Base-by-base conservation (phyloP, 2,797 vertebrate species). In the Leptoclinus maculatus region DNA sequence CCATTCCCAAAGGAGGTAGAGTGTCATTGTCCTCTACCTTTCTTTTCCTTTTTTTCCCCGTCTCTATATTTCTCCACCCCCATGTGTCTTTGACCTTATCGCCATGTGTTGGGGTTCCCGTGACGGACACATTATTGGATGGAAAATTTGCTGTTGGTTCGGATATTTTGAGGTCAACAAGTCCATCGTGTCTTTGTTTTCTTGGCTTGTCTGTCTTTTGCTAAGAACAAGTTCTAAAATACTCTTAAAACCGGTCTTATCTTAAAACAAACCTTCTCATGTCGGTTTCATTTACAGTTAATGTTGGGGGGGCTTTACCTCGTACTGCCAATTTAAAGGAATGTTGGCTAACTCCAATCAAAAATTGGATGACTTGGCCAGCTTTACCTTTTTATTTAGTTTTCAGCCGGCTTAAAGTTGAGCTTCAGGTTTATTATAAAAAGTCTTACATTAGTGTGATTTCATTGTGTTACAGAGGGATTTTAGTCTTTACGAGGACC, bases 11-110 rank as follows among this genome's bases (percentile, higher is more conserved):
- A 84, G 78, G 88, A 88, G 84, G 76, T 25, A 67, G 85, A 85
- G 76, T 91, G 84, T 88, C 85, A 85, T 87, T 89, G 88, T 90
- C 82, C 83, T 85, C 87, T 81, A 66, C 63, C 58, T 76, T 72
- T 73, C 67, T 71, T 66, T 73, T 10, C 19, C 62, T 72, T 53
- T 71, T 76, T 70, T 41, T n/a, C n/a, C 32, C 6, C n/a, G 17
- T 82, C 54, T 78, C 51, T 57, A 51, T 77, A 41, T 73, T 81
- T 73, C 82, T 79, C 62, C 65, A 45, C 66, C 79, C 57, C 45
- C 66, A 41, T 49, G 66, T 81, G 79, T 89, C 81, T 78, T 87
- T 78, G 83, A 79, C 80, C 79, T 86, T 78, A 82, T 86, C 67
- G 21, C 39, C 63, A 57, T 70, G 78, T 78, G 72, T 78, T 68